A percentile compares a stretch with the other conserved stretches of the same genome.
Conservation (phyloP, 1,140 invertebrate genomes). For the Drosophila melanogaster region DNA sequence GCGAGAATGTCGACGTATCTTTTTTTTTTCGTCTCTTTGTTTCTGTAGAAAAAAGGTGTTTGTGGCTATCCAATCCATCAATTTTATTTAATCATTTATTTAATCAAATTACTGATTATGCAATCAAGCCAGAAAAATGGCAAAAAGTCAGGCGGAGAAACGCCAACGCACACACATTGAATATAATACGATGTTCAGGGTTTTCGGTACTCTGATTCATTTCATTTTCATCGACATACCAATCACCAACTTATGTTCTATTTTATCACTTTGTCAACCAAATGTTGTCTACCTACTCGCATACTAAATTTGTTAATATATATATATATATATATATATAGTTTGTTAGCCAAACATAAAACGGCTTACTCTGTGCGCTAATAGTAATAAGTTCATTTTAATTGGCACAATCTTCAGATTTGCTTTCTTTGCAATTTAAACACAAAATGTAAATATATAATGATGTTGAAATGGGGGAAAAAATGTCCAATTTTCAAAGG, state of each 20-base stretch:
- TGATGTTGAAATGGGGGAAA: neutral
- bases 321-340: too few relatives aligned
- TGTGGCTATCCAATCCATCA: constrained; percentile 53
- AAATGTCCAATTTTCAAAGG: neutral
- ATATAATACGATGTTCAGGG: constrained; percentile 46
- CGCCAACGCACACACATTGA: constrained; percentile 41
- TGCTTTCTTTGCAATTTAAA: neutral
- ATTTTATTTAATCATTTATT: constrained; percentile 73
- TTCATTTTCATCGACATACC: neutral
- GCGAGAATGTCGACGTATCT: neutral
- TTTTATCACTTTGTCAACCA: constrained; percentile 50
- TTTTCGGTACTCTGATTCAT: constrained; percentile 3
- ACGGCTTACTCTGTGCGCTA: too few relatives aligned
- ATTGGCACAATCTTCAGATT: neutral
- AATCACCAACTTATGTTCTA: constrained; percentile 17
- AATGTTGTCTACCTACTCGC: constrained; percentile 3
- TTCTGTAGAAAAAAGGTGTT: constrained; percentile 12
- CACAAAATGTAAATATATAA: neutral
- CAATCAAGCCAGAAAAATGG: constrained; percentile 21
- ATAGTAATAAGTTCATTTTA: neutral
- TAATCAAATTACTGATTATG: constrained; percentile 78
- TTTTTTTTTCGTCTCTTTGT: constrained; percentile 4
- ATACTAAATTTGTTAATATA: too few relatives aligned
- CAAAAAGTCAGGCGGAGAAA: constrained; percentile 7
- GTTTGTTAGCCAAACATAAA: too few relatives aligned